Evolutionary conservation across 2,888 invertebrate species (phyloP).

Genomic region (Mamestra brassicae): DNA sequence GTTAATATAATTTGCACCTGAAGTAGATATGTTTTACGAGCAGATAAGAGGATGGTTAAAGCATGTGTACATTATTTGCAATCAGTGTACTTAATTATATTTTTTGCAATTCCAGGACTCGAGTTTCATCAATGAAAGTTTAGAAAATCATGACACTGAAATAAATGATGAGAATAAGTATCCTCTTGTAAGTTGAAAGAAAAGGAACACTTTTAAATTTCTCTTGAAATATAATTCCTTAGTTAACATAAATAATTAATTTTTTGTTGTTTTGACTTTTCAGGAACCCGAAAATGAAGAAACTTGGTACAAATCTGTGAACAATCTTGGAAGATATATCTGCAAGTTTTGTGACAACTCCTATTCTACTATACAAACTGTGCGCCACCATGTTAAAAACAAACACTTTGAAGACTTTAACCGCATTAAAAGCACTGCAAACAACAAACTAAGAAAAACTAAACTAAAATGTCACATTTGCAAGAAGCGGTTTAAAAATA

Average conservation of each 20-base stretch:
- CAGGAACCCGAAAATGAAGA: conserved; percentile 37
- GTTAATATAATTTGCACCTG: too few relatives aligned
- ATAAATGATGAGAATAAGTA: conserved; percentile 19
- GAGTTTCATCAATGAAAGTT: not conserved
- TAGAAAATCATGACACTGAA: not conserved
- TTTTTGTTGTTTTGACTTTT: not conserved
- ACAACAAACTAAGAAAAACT: conserved; percentile 19
- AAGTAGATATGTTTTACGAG: too few relatives aligned
- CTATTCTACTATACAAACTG: conserved; percentile 66
- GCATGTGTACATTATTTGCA: too few relatives aligned
- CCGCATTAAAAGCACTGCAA: conserved; percentile 14
- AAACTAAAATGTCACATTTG: conserved; percentile 60
- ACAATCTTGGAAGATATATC: conserved; percentile 37
- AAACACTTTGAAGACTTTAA: conserved; percentile 46
- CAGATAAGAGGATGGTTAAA: too few relatives aligned
- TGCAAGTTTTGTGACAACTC: conserved; percentile 68
- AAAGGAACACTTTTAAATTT: not conserved
- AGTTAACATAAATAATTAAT: too few relatives aligned
- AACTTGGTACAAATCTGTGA: conserved; percentile 45
- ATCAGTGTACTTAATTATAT: not conserved
- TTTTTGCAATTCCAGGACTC: conserved; percentile 16
- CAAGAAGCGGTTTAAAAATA: conserved; percentile 35
- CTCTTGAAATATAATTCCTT: too few relatives aligned
- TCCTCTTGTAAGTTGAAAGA: conserved; percentile 29
- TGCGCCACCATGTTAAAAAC: conserved; percentile 50